Percentiles rank a stretch among this genome's conserved stretches.
Conservation (phyloP, 2,113 vertebrate species). For the Myotis brandtii region DNA sequence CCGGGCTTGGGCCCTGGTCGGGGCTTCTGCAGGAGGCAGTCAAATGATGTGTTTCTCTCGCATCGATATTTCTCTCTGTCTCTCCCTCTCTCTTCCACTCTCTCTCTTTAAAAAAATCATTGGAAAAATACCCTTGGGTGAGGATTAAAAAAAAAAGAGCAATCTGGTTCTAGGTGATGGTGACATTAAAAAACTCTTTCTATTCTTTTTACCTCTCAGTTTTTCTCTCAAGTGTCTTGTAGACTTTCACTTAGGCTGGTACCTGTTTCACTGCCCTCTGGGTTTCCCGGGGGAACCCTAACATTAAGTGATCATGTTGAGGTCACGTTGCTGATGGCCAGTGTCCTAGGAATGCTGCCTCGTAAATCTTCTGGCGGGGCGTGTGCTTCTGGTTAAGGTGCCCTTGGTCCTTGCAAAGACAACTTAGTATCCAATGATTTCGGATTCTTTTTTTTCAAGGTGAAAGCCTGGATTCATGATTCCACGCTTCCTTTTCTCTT, state of each 20-base stretch:
- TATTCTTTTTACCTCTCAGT: background rate
- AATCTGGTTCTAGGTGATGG: background rate
- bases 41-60: no score
- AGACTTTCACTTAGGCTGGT: background rate
- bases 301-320: background rate
- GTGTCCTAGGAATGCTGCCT: background rate
- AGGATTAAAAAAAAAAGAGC: no score
- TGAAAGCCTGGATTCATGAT: background rate
- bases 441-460: background rate
- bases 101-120: no score
- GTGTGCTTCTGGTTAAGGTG: accelerated
- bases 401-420: background rate
- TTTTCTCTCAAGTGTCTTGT: background rate
- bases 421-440: background rate
- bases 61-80: no score
- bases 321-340: background rate
- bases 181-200: background rate
- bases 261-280: background rate
- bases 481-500: background rate
- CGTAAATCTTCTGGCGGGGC: background rate
- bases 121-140: no score
- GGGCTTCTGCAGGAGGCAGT: no score
- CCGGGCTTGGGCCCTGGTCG: no score
- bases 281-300: background rate
- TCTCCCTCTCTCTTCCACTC: no score